Base-by-base conservation (phyloP, 2,797 vertebrate species). In the Chelon labrosus region DNA sequence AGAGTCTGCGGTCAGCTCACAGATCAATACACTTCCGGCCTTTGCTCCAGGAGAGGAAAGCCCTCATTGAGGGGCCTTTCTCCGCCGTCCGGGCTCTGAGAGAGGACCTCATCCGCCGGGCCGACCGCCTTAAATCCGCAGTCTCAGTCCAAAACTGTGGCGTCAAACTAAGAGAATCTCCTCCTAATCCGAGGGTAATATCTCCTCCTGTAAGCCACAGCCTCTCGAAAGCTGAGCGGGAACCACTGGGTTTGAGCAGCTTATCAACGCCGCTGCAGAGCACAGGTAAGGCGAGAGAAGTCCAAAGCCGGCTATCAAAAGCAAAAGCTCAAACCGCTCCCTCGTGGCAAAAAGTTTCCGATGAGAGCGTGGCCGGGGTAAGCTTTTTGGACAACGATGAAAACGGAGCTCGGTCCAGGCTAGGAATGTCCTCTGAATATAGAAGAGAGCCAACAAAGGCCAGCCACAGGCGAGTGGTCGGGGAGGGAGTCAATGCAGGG, bases 51-150 rank as follows among this genome's bases (percentile, higher is more conserved):
- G 10, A 58, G 39, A 65, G 50, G 5, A 61, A 65, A 51, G 79
- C 37, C 3, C 6, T 6, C 2, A 39, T 88, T 0, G 87, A 91
- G 65, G 88, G 89, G 10, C 90, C 91, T 49, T 91, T 90, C 7
- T 2, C 70, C 7, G 90, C 87, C 1, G 7, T 91, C 73, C 62
- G 25, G 47, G 66, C 66, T 51, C 80, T 88, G 55, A 86, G 76
- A 57, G 44, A 61, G 12, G 87, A 91, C 68, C 85, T 92, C 22
- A 56, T 82, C 50, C 5, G 0, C 53, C 54, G 66, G 67, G 69
- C 82, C 20, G 1, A 37, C 20, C 16, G 0, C 1, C 67, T 67
- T 55, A 41, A 74, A 65, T 44, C 64, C 22, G 0, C 39, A 42
- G 14, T 13, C 60, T 49, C 67, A 10, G 20, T 42, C 38, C 69